phyloP scores from a whole-genome alignment of 2,113 vertebrate genomes.

The Lycaon pictus region DNA sequence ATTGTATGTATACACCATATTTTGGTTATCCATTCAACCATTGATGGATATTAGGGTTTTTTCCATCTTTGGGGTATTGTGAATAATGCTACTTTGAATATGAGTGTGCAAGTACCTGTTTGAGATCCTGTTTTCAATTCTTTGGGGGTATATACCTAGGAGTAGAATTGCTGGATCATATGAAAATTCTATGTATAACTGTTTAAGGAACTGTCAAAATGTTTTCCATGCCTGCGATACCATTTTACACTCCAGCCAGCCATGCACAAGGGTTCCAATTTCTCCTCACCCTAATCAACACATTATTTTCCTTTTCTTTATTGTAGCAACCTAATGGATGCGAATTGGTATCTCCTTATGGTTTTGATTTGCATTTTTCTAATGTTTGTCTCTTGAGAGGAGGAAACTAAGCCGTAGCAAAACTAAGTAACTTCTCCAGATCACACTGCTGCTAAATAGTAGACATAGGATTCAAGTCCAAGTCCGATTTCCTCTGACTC shows the following conservation, averaged over 20 bases:
- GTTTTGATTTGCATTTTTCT: conserved; percentile 7
- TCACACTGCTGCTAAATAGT: neutral
- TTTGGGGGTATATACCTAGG: neutral
- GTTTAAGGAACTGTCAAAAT: neutral
- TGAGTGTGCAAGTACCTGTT: neutral
- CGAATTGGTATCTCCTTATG: neutral
- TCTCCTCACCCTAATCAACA: neutral
- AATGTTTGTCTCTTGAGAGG: neutral
- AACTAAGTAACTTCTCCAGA: neutral
- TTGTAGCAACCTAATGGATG: neutral
- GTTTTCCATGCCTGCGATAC: neutral
- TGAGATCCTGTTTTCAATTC: neutral
- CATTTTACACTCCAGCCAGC: neutral
- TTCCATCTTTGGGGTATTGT: neutral
- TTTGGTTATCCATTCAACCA: neutral
- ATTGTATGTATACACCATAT: neutral
- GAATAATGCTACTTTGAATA: neutral
- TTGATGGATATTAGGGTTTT: neutral
- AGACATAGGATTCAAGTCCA: neutral
- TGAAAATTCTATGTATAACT: neutral
- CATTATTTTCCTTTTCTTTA: neutral
- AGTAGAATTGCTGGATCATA: neutral
- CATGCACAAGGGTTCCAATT: neutral
- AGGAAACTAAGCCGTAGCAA: neutral
- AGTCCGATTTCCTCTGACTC: neutral